Evolutionary conservation across 2,113 vertebrate species (phyloP).

Genomic region (Plecturocebus donacophilus): DNA sequence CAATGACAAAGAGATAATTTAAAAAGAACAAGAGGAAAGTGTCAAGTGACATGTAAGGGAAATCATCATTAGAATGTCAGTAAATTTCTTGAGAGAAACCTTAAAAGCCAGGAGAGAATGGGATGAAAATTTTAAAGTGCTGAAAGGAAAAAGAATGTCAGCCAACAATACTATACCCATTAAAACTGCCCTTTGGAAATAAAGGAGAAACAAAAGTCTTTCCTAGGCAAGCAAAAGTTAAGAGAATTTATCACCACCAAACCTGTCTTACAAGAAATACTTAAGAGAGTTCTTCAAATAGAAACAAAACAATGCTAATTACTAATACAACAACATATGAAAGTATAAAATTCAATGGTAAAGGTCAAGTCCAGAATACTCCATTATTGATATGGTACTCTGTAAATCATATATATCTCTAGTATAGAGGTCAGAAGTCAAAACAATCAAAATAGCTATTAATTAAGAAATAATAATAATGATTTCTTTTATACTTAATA

Average conservation of each 20-base stretch:
- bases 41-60: not conserved
- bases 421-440: not conserved
- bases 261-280: not conserved
- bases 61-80: not conserved
- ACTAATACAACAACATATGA: not conserved
- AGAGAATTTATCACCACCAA: not conserved
- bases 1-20: not conserved
- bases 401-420: not conserved
- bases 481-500: too few species aligned
- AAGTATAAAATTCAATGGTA: not conserved
- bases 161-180: not conserved
- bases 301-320: not conserved
- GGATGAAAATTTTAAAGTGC: not conserved
- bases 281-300: not conserved
- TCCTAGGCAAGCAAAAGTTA: not conserved
- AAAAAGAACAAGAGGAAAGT: not conserved
- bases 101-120: not conserved
- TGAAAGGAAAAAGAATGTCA: not conserved
- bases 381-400: not conserved
- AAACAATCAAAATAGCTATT: not conserved
- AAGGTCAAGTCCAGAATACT: not conserved
- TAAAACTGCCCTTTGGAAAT: not conserved
- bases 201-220: not conserved
- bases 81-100: not conserved
- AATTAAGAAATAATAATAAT: not conserved